Evolutionary conservation across 2,797 vertebrate genomes (phyloP), one percentile per base, ranked within the genome.

Genomic region (Gymnopithys bicolor): DNA sequence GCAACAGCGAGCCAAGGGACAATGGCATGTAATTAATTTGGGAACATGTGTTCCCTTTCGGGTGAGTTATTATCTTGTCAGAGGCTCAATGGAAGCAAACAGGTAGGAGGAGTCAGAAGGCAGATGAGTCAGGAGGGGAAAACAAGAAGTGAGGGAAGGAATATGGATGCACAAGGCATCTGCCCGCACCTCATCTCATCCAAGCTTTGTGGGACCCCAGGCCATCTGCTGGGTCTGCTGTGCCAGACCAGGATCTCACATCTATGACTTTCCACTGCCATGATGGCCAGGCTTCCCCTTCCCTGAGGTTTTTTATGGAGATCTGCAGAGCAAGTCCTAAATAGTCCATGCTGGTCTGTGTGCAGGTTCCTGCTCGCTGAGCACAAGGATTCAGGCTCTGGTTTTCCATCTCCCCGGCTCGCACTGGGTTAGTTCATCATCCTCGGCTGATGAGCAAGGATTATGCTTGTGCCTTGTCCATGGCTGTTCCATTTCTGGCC

Each of bases 51-150:
- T 64, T 94, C 19, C 1, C 75, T 77, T 88, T 82, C 93, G 33
- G 55, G 82, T 92, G 90, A 90, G 90, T 86, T 91, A 90, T 87
- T 92, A 89, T 87, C 84, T 95, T 94, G 80, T 92, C 84, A 90
- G 69, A 67, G 35, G 66, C 46, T 84, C 18, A 21, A 13, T 71
- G 81, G 86, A 90, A 90, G 70, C 33, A 51, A 55, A 39, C 4
- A 22, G 83, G 16, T 48, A 30, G 86, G 87, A 88, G 52, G 23
- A 75, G n/a, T 55, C 43, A 64, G 75, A 46, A 62, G 67, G 73
- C 49, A 58, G 35, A 18, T 0, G 5, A 37, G 19, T 24, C 2
- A 3, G 33, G 45, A 35, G 30, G 56, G 64, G 73, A 52, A 51
- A 94, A n/a, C 0, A 1, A 19, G 52, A 66, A 84, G 55, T 0